Conservation (phyloP, 2,888 invertebrate genomes). For the Lymantria dispar region DNA sequence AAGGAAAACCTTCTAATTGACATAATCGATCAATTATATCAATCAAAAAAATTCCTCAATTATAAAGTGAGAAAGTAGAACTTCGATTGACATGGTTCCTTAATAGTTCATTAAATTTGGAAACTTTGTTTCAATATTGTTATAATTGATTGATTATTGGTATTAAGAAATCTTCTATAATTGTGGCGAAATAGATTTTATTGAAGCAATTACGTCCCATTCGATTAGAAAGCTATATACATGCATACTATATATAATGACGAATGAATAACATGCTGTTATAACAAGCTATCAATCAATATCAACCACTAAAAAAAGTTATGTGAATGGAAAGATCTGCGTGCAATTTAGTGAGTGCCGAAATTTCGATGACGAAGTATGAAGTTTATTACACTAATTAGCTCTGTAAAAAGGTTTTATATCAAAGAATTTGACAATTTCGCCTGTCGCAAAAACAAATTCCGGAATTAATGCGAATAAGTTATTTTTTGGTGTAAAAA, state of each 20-base stretch:
- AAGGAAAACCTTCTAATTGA: conserved; percentile 23
- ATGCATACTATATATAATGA: conserved; percentile 36
- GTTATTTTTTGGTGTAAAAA: no score
- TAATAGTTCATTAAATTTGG: conserved; percentile 29
- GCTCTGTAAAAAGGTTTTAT: conserved; percentile 6
- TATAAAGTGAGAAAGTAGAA: conserved; percentile 30
- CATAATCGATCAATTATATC: conserved; percentile 33
- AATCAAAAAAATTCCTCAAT: conserved; percentile 33
- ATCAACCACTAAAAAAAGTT: conserved; percentile 46
- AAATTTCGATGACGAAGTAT: conserved; percentile 19
- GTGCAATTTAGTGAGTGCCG: conserved; percentile 45
- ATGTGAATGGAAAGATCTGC: conserved; percentile 74
- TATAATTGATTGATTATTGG: conserved; percentile 33
- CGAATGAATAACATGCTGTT: conserved; percentile 43
- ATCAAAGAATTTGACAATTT: conserved; percentile 15
- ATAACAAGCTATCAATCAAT: conserved; percentile 40
- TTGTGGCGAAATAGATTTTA: conserved; percentile 23
- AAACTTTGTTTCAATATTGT: conserved; percentile 20
- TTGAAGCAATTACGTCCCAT: conserved; percentile 22
- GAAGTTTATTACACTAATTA: neutral
- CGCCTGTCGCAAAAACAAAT: conserved; percentile 10
- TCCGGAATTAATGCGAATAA: neutral
- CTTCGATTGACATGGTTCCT: conserved; percentile 28
- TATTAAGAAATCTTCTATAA: conserved; percentile 20
- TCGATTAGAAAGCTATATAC: conserved; percentile 27